Percentiles rank a stretch among this genome's conserved stretches.
Conservation (phyloP, 1,140 invertebrate genomes). For the Asobara japonica region DNA sequence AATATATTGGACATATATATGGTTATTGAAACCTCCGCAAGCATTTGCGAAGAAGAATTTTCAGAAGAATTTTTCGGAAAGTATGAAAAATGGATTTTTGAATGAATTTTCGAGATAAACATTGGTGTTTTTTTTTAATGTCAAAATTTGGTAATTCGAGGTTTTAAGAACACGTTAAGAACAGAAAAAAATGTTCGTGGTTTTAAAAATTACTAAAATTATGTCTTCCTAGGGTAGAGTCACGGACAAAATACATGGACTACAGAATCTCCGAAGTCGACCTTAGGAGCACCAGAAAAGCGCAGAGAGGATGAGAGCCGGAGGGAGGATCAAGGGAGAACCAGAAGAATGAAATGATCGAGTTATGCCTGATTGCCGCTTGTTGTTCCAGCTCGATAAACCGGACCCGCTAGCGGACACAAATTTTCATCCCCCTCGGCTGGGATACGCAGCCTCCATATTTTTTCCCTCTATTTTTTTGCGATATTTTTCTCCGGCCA, state of each 20-base stretch:
- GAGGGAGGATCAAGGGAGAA: constrained; percentile 40
- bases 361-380: constrained; percentile 62
- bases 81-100: too few relatives aligned
- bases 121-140: too few relatives aligned
- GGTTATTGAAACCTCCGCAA: too few relatives aligned
- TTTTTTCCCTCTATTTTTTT: constrained; percentile 17
- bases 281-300: background rate
- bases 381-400: constrained; percentile 62
- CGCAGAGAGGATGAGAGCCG: constrained; percentile 8
- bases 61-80: too few relatives aligned
- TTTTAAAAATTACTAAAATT: too few relatives aligned
- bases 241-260: constrained; percentile 11
- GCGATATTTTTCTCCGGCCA: background rate
- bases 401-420: constrained; percentile 47
- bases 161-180: too few relatives aligned
- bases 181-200: too few relatives aligned
- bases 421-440: constrained; percentile 44
- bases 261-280: background rate
- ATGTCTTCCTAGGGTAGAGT: too few relatives aligned
- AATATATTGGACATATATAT: too few relatives aligned
- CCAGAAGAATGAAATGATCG: constrained; percentile 60
- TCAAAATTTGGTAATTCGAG: too few relatives aligned
- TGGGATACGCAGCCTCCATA: constrained; percentile 20
- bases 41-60: too few relatives aligned
- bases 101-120: too few relatives aligned